Percentiles rank a stretch among this genome's conserved stretches.
These are phyloP conservation scores for Capreolus pygargus DNA, from an alignment of 2,113 vertebrate species.

Conservation along the genomic window DNA sequence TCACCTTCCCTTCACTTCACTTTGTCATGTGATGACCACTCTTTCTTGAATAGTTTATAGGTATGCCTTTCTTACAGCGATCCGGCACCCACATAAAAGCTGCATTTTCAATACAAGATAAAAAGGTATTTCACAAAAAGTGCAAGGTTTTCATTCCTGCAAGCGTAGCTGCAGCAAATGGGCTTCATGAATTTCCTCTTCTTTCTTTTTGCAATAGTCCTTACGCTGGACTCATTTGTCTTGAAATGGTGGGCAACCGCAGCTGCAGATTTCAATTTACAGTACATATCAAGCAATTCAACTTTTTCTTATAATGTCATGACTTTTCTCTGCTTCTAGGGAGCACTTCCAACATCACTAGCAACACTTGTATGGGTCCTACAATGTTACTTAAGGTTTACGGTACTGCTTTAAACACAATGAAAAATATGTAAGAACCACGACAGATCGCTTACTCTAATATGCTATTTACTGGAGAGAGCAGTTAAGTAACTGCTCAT, in stretches of 20 bases:
- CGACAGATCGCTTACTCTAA: neutral
- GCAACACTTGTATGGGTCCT: neutral
- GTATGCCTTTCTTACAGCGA: neutral
- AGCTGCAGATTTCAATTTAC: neutral
- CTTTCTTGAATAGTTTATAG: neutral
- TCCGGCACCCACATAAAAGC: neutral
- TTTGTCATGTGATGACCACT: neutral
- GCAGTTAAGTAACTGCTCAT: neutral
- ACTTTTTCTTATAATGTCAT: neutral
- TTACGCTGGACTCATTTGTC: neutral
- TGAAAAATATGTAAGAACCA: neutral
- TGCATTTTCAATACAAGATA: neutral
- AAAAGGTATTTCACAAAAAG: neutral
- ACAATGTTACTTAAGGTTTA: neutral
- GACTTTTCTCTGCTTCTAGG: neutral
- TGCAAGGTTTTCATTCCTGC: neutral
- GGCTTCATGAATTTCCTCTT: neutral
- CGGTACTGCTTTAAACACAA: neutral
- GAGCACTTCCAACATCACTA: neutral
- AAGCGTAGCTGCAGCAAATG: neutral
- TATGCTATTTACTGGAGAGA: neutral
- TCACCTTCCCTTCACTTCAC: neutral
- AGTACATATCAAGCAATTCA: neutral
- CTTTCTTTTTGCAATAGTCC: neutral
- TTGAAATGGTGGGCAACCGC: neutral